Evolutionary conservation across 1,140 invertebrate genomes (phyloP), one percentile per base, ranked within the genome.

Genomic region (Aporrectodea caliginosa): DNA sequence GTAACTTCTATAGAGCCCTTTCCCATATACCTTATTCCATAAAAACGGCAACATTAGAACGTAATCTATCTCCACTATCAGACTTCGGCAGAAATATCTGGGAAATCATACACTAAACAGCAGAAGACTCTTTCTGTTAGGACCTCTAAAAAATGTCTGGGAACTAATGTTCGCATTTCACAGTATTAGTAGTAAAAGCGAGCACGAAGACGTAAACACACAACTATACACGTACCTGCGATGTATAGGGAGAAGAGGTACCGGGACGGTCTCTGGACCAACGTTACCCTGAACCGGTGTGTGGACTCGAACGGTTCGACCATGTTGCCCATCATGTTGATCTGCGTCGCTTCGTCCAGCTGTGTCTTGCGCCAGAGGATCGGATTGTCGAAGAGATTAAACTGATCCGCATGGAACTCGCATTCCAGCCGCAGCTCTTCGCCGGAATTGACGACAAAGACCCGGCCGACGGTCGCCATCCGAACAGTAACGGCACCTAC

Each of bases 391-490:
- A 76, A 76, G 33, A 76, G 33, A 31, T 76, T 68, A 31, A 76
- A 76, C n/a, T 35, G 29, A 1, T 29, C 29, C 16, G 43, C 35
- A n/a, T 35, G 33, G 75, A 76, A 76, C 27, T 43, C 75, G 29
- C 75, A 76, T 1, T 14, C 34, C 1, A 76, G 75, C 1, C 27
- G 33, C 22, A 76, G 32, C 0, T 32, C 33, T n/a, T 78, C 70
- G 71, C 80, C 76, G n/a, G 43, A n/a, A 34, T 81, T 73, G 14
- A 81, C 71, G 71, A 81, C 71, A 35, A 73, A 78, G 31, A 78
- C 71, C 35, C 77, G 76, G 30, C 80, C 75, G 34, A 31, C 31
- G 1, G 80, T 79, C 31, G 74, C 29, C 69, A 81, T 81, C 29
- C 68, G 31, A 58, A 80, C 31, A 72, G 58, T 75, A 34, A 35